Base-by-base conservation (phyloP, 1,140 invertebrate species). In the Aphelenchoides besseyi region DNA sequence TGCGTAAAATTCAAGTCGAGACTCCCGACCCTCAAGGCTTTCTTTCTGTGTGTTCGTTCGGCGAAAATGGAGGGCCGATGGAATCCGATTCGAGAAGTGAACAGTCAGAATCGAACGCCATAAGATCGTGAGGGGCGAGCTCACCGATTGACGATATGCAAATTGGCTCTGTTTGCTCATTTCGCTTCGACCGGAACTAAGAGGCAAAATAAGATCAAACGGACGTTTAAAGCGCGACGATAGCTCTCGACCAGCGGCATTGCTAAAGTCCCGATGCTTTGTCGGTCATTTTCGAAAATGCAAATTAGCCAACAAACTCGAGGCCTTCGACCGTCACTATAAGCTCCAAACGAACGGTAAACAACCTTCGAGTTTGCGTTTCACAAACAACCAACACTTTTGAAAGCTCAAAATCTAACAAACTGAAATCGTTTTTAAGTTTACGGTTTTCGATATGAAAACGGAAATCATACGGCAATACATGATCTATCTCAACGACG, bases 251-350 rank as follows among this genome's bases (percentile, higher is more conserved):
- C 41, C 41, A 23, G 41, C 41, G 41, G 41, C 41, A 48, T 48
- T 48, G n/a, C n/a, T n/a, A n/a, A n/a, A n/a, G n/a, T n/a, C n/a
- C n/a, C n/a, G n/a, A n/a, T n/a, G 12, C 41, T 48, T 48, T 48
- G 41, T 48, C 41, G 41, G 41, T 23, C 41, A 48, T 23, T 48
- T n/a, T n/a, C 41, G 12, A 48, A 48, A 48, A 48, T 48, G 41
- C 41, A 48, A 48, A 48, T 48, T 48, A 48, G 41, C 41, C 41
- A 48, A 48, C 41, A 48, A 48, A 48, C 41, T 23, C 41, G 12
- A 12, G 41, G 41, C 41, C 41, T 48, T 23, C 41, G 41, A 12
- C 41, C 41, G 41, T 48, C 41, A 48, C 41, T 23, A 23, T 23
- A 12, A 48, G 41, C 12, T n/a, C n/a, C 41, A 23, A 23, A 48